A percentile compares a stretch with the other conserved stretches of the same genome.
These are phyloP conservation scores for Hafferia zeledoni DNA, from an alignment of 2,797 vertebrate species.

Conservation along the genomic window DNA sequence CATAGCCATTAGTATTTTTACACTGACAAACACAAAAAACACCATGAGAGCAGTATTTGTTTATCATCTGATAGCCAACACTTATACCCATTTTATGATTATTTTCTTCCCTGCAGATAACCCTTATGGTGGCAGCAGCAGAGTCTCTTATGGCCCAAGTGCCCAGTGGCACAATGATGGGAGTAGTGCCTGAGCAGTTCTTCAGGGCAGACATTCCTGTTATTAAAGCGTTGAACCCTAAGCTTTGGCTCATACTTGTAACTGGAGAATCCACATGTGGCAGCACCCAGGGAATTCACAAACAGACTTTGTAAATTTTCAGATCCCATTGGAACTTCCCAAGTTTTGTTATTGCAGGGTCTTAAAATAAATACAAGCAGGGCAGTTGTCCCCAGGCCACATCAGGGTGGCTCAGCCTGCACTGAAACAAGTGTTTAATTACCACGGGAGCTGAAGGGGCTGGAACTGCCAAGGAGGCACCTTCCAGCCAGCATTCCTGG, in stretches of 20 bases:
- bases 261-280: accelerated
- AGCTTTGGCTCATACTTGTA: neutral
- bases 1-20: neutral
- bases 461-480: neutral
- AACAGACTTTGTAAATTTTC: neutral
- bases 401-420: neutral
- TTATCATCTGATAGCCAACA: neutral
- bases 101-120: neutral
- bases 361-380: neutral
- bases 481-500: neutral
- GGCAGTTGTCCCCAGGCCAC: neutral
- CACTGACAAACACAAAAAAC: neutral
- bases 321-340: neutral
- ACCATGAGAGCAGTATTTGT: neutral
- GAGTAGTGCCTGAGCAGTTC: neutral
- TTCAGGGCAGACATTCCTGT: neutral
- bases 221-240: neutral
- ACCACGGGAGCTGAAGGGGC: neutral
- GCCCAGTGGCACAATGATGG: accelerated
- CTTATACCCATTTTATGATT: neutral
- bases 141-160: neutral
- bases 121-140: neutral
- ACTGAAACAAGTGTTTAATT: neutral
- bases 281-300: neutral
- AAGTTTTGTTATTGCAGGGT: neutral